Conservation (phyloP, 35 echinoderm and acorn worm species). For the Apostichopus parvimensis region DNA sequence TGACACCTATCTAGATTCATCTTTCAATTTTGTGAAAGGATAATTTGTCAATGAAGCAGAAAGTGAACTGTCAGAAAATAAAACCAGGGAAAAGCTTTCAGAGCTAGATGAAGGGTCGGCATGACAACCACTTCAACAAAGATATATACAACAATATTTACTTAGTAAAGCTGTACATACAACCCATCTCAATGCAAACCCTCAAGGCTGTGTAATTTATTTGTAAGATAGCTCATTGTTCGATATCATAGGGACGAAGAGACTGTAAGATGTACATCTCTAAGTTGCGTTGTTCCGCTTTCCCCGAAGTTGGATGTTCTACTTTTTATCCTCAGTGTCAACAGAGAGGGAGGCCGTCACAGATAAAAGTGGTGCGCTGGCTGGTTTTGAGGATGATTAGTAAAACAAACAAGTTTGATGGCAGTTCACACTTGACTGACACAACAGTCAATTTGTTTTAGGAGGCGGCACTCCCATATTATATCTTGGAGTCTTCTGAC, state of each 20-base stretch:
- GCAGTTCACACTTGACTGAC: constrained; percentile 31
- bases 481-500: not conserved
- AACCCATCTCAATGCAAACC: not conserved
- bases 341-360: not conserved
- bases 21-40: too few species aligned
- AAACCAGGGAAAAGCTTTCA: too few species aligned
- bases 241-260: not conserved
- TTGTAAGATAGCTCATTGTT: not conserved
- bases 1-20: too few species aligned
- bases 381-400: not conserved
- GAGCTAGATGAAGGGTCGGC: not conserved
- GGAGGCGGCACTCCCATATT: not conserved
- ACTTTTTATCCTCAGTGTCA: not conserved
- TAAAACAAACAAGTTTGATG: not conserved
- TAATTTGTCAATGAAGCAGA: too few species aligned
- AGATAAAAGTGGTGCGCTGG: not conserved
- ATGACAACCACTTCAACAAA: not conserved
- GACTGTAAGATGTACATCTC: not conserved
- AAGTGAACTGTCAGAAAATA: too few species aligned
- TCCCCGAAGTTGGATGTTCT: not conserved
- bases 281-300: not conserved
- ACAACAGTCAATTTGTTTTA: not conserved
- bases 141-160: not conserved
- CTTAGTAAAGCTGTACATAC: not conserved
- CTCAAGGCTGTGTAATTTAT: not conserved